These are phyloP conservation scores for Cordylochernes scorpioides DNA, from an alignment of 2,888 invertebrate species.

Conservation along the genomic window DNA sequence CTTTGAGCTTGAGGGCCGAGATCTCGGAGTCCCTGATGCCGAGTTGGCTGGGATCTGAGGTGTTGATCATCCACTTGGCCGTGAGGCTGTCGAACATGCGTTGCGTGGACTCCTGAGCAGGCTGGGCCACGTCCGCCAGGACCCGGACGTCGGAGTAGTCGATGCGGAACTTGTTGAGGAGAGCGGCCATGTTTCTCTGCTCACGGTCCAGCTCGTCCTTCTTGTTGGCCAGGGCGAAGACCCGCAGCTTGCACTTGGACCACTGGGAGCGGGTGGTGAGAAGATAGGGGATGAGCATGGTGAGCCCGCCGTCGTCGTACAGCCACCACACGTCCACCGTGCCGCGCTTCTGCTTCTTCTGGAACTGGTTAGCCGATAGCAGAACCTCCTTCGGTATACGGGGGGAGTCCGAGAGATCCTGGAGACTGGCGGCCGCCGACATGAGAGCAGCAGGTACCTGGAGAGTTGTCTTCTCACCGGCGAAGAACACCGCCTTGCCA, in stretches of 20 bases:
- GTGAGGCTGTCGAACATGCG: not conserved
- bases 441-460: not conserved
- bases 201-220: constrained; percentile 66
- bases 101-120: constrained; percentile 37
- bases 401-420: too few relatives aligned
- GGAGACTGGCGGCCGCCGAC: not conserved
- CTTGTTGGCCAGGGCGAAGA: constrained; percentile 51
- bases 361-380: constrained; percentile 42
- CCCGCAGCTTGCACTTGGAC: constrained; percentile 48
- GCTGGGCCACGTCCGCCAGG: constrained; percentile 65
- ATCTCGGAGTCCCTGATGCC: too few relatives aligned
- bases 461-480: too few relatives aligned
- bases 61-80: too few relatives aligned
- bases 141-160: constrained; percentile 81
- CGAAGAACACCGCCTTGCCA: not conserved
- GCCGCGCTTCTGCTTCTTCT: constrained; percentile 48
- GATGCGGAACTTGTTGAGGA: constrained; percentile 85
- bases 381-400: constrained; percentile 34
- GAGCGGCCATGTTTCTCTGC: constrained; percentile 72
- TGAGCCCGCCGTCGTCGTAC: constrained; percentile 36
- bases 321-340: constrained; percentile 95
- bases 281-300: constrained; percentile 58
- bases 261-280: constrained; percentile 52
- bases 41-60: too few relatives aligned
- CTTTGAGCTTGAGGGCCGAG: too few relatives aligned